Evolutionary conservation across 2,113 vertebrate species (phyloP), one percentile per base, ranked within the genome.

Genomic region (Uria aalge): DNA sequence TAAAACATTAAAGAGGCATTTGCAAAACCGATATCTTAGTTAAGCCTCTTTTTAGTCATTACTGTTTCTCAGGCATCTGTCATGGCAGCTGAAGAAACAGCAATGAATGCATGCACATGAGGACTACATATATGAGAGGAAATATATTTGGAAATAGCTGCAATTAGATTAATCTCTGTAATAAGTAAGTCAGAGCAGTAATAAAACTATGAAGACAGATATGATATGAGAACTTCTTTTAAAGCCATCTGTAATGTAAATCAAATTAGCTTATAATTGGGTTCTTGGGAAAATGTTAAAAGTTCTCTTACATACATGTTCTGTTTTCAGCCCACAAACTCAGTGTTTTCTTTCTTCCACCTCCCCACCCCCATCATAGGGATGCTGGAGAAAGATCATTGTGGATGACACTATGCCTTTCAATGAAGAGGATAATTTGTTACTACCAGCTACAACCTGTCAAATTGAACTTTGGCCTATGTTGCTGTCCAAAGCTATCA

Each of bases 381-480:
- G 99, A 9, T 99, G 98, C 90, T 99, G 99, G 99, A 99, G 99
- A 96, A 99, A 99, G 97, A 98, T 99, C 95, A 97, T 96, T 45
- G 96, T 99, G 32, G 99, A 99, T 96, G 99, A 99, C 92, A 97
- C 91, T 15, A 96, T 99, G 97, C 99, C 99, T 50, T 99, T 99
- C 96, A 98, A 97, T 91, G 98, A 99, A 96, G 97, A 99, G 16
- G 98, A 98, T 69, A 98, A 98, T 57, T 95, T 99, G 48, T 97
- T 99, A 93, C 98, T 99, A 63, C 99, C 99, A 74, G 96, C 98
- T 83, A 98, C 99, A 92, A 93, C 98, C 26, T 98, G 87, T 96
- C 96, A 98, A 52, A 94, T 92, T 93, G 99, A 99, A 96, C 98
- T 99, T 76, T 99, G 99, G 99, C 99, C 99, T 50, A 98, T 99